Percentiles rank a stretch among this genome's conserved stretches.
phyloP scores from a whole-genome alignment of 2,113 vertebrate species.

The Polyodon spathula region DNA sequence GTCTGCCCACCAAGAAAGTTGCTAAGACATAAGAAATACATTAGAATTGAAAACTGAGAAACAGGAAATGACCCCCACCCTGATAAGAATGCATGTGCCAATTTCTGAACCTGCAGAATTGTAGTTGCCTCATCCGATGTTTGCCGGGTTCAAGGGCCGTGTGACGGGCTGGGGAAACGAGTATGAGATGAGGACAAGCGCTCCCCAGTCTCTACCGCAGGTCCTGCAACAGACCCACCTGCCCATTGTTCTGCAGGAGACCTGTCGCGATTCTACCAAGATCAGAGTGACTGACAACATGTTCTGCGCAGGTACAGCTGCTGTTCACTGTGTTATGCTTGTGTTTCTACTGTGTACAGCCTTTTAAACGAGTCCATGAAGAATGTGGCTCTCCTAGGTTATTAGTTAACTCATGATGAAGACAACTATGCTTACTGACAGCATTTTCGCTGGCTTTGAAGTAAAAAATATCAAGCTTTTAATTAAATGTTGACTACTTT shows the following conservation, averaged over 20 bases:
- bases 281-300: slow-evolving; percentile 84
- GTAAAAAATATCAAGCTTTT: too few relatives aligned
- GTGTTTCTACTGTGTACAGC: background rate
- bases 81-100: too few relatives aligned
- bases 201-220: slow-evolving; percentile 34
- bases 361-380: too few relatives aligned
- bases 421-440: too few relatives aligned
- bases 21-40: slow-evolving; percentile 55
- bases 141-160: slow-evolving; percentile 66
- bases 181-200: slow-evolving; percentile 60
- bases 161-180: slow-evolving; percentile 92
- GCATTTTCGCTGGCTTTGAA: too few relatives aligned
- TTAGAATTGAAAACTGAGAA: too few relatives aligned
- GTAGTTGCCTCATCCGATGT: slow-evolving; percentile 43
- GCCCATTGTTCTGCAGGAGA: slow-evolving; percentile 62
- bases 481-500: too few relatives aligned
- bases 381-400: too few relatives aligned
- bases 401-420: too few relatives aligned
- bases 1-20: slow-evolving; percentile 68
- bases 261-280: slow-evolving; percentile 67
- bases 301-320: slow-evolving; percentile 81
- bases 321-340: background rate
- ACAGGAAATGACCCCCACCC: too few relatives aligned
- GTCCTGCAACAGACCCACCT: slow-evolving; percentile 81
- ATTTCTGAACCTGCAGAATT: too few relatives aligned